Percentiles rank a stretch among this genome's conserved stretches.
phyloP scores from a whole-genome alignment of 2,888 invertebrate species.

The Prenolepis imparis region DNA sequence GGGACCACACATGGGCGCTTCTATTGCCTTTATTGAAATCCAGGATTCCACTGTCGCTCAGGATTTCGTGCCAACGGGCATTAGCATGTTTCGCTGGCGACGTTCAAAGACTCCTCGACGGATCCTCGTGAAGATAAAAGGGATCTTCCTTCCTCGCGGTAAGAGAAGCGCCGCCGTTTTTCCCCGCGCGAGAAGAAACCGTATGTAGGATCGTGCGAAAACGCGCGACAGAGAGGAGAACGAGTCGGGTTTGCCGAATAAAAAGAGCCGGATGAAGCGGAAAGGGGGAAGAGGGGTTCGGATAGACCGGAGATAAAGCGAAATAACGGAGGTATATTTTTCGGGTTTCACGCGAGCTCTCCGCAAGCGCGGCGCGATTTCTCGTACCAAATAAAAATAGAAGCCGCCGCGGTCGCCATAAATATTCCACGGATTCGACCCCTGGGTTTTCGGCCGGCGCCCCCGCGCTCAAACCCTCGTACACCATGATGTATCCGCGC shows the following conservation, averaged over 20 bases:
- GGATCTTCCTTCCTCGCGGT: constrained; percentile 30
- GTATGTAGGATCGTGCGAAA: constrained; percentile 20
- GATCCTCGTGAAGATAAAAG: constrained; percentile 47
- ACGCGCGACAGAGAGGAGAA: constrained; percentile 29
- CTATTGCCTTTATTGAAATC: constrained; percentile 55
- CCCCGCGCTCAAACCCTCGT: constrained; percentile 51
- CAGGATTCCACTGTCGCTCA: constrained; percentile 30
- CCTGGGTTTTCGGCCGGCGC: constrained; percentile 44
- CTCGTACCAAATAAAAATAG: constrained; percentile 66
- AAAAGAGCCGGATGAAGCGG: constrained; percentile 30
- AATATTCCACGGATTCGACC: constrained; percentile 66
- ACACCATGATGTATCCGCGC: constrained; percentile 59
- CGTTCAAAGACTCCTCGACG: constrained; percentile 48
- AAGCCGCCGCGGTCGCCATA: constrained; percentile 63
- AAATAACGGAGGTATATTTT: constrained; percentile 60
- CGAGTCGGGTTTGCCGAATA: constrained; percentile 33
- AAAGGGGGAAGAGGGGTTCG: neutral
- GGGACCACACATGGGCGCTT: neutral
- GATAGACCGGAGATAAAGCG: constrained; percentile 54
- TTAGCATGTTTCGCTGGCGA: constrained; percentile 54
- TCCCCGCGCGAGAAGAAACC: constrained; percentile 2
- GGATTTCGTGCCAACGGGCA: constrained; percentile 49
- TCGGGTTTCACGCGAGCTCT: constrained; percentile 53
- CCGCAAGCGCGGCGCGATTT: constrained; percentile 58
- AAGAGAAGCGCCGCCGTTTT: constrained; percentile 35